Evolutionary conservation across 2,113 vertebrate species (phyloP), one percentile per base, ranked within the genome.

Genomic region (Rhipidura dahli): DNA sequence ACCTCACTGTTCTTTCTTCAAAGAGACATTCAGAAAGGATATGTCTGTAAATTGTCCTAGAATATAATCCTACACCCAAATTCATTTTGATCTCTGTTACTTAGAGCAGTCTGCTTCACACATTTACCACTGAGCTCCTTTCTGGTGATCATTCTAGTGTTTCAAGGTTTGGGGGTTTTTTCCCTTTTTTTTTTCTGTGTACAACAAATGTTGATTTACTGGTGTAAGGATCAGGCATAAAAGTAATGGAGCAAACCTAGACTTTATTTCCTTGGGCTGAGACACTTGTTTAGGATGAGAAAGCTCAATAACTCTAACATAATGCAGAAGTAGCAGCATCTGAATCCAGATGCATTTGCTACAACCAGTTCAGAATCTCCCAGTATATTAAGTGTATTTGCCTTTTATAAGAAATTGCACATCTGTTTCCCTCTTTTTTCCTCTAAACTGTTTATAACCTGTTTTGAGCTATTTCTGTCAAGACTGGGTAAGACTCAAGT

Each of bases 381-480:
- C 30, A 44, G 28, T 51, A 56, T 35, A 11, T 56, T 20, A 87
- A 87, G 16, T 19, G 2, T 66, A 70, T 60, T 49, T 66, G 11
- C 7, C 33, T 57, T 63, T 63, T 79, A 45, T 66, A 65, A 73
- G 60, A 90, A 94, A 91, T 51, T 77, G 26, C 50, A 89, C 31
- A 85, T 90, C 42, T 42, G 39, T 37, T 68, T 71, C 56, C 28
- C 33, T 56, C 17, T 49, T 83, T 89, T 75, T 49, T 71, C 19
- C 68, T 90, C n/a, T 93, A 71, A 94, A 84, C 26, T 45, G 42
- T 93, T 86, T 65, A 73, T 72, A 94, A 94, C 93, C 59, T 61
- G 18, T 42, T 33, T 27, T 75, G 75, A 92, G 56, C 31, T 89
- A 35, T 60, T 90, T 95, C 66, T 94, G 73, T 89, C 93, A 92